A percentile compares a stretch with the other conserved stretches of the same genome.
phyloP scores from a whole-genome alignment of 1,140 invertebrate genomes.

The Heliconius nattereri region DNA sequence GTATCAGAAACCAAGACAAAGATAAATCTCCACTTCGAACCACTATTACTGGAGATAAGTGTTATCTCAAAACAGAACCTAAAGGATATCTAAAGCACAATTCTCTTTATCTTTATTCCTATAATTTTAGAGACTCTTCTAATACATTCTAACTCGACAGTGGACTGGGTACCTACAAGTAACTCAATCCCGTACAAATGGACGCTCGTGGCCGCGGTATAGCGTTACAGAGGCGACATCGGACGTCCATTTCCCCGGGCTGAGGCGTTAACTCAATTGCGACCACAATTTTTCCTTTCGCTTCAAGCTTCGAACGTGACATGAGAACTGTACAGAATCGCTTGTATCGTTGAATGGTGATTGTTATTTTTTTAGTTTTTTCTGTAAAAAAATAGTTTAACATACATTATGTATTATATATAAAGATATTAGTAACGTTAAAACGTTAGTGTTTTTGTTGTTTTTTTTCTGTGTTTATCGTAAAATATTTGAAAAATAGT shows the following conservation, averaged over 20 bases:
- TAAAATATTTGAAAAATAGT: too few species aligned
- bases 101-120: not conserved
- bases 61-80: too few species aligned
- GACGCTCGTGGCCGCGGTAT: slow-evolving; percentile 42
- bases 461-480: too few species aligned
- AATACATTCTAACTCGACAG: slow-evolving; percentile 14
- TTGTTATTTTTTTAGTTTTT: not conserved
- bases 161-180: slow-evolving; percentile 21
- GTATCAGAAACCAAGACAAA: too few species aligned
- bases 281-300: slow-evolving; percentile 47
- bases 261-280: slow-evolving; percentile 53
- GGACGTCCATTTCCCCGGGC: slow-evolving; percentile 46
- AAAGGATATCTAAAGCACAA: not conserved
- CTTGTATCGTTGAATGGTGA: not conserved
- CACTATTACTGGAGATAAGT: too few species aligned
- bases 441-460: too few species aligned
- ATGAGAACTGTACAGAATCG: slow-evolving; percentile 10
- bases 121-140: slow-evolving; percentile 1
- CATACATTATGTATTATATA: too few species aligned
- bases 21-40: too few species aligned
- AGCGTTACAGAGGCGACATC: slow-evolving; percentile 51
- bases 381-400: not conserved
- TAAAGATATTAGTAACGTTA: too few species aligned
- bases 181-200: slow-evolving; percentile 51
- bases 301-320: slow-evolving; percentile 21